phyloP scores from a whole-genome alignment of 2,888 invertebrate species.

The Thecocarcelia acutangulata region DNA sequence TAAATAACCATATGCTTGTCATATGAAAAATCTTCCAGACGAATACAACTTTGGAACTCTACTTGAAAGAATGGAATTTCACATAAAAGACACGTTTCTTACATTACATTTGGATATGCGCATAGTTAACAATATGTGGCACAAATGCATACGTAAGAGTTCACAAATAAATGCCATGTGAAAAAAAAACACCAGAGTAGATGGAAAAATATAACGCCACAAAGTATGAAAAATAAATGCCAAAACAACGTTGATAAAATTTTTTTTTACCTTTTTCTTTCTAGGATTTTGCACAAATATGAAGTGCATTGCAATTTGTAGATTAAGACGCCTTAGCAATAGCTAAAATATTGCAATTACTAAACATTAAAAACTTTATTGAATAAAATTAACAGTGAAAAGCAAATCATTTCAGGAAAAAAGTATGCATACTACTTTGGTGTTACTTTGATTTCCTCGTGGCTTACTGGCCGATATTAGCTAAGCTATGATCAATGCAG shows the following conservation, averaged over 20 bases:
- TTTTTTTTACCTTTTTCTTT: constrained; percentile 23
- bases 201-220: constrained; percentile 7
- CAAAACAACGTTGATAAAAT: constrained; percentile 34
- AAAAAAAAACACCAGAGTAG: neutral
- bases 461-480: too few species aligned
- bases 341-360: too few species aligned
- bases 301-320: too few species aligned
- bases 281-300: too few species aligned
- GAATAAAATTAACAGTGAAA: too few species aligned
- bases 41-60: constrained; percentile 45
- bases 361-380: too few species aligned
- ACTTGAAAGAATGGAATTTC: constrained; percentile 53
- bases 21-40: neutral
- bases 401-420: too few species aligned
- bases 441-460: too few species aligned
- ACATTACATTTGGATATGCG: constrained; percentile 40
- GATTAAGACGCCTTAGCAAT: too few species aligned
- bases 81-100: constrained; percentile 68
- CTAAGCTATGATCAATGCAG: too few species aligned
- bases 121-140: constrained; percentile 25
- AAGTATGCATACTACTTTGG: too few species aligned
- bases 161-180: neutral
- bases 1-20: too few species aligned
- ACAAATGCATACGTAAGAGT: constrained; percentile 17
- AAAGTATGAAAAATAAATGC: constrained; percentile 30